Percentiles rank a stretch among this genome's conserved stretches.
Conservation (phyloP, 2,113 vertebrate species). For the Solea senegalensis region DNA sequence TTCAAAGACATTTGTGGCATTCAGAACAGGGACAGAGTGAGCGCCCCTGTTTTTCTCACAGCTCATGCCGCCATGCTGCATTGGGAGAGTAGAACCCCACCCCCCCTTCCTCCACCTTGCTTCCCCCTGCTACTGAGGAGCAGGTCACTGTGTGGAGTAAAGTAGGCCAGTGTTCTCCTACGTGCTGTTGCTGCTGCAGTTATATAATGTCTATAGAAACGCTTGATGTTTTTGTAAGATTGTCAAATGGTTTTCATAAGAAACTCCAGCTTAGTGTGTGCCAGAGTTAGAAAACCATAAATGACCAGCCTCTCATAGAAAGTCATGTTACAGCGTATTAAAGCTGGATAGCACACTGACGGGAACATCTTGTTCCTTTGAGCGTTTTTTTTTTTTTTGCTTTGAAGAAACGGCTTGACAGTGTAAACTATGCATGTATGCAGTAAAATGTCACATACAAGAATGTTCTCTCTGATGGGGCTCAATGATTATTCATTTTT, state of each 20-base stretch:
- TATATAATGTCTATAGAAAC: conserved; percentile 74
- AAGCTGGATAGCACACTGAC: neutral
- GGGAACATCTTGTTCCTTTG: conserved; percentile 63
- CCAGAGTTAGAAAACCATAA: neutral
- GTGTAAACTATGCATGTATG: neutral
- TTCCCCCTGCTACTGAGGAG: conserved; percentile 58
- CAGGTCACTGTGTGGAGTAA: conserved; percentile 75
- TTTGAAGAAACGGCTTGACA: neutral
- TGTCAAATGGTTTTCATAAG: conserved; percentile 11
- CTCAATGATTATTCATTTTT: too few relatives aligned
- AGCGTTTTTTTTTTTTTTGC: neutral
- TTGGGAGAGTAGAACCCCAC: conserved; percentile 31
- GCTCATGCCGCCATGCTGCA: conserved; percentile 54
- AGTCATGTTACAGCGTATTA: neutral
- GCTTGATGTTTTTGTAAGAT: conserved; percentile 34
- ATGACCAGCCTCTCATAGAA: neutral
- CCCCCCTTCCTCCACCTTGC: conserved; percentile 33
- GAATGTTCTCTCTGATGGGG: neutral
- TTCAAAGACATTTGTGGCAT: too few relatives aligned
- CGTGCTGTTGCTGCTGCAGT: conserved; percentile 62
- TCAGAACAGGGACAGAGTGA: conserved; percentile 47
- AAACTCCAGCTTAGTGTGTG: neutral
- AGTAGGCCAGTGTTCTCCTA: conserved; percentile 77
- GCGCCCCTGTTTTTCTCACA: conserved; percentile 31
- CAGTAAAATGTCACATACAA: neutral